These are phyloP conservation scores for Drosophila kuntzei DNA, from an alignment of 2,888 invertebrate species.

Conservation along the genomic window DNA sequence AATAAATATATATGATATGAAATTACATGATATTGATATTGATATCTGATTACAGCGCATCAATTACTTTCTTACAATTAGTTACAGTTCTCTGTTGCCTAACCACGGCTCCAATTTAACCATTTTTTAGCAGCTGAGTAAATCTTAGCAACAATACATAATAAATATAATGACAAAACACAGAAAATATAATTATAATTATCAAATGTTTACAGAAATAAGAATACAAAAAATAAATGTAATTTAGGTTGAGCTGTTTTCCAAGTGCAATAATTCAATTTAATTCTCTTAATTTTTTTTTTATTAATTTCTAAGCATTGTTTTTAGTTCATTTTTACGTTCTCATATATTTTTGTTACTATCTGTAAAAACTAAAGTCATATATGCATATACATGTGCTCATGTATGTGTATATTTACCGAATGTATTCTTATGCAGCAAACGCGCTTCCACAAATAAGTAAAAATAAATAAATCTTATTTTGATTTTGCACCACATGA, in stretches of 20 bases:
- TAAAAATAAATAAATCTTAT: constrained; percentile 9
- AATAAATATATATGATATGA: constrained; percentile 24
- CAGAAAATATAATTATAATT: constrained; percentile 12
- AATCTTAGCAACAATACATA: constrained; percentile 11
- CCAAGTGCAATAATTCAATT: constrained; percentile 56
- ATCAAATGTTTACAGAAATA: constrained; percentile 1
- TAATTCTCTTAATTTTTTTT: constrained; percentile 24
- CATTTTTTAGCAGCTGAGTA: constrained; percentile 25
- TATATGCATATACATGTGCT: constrained; percentile 9
- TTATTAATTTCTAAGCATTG: constrained; percentile 48
- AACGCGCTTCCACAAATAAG: constrained; percentile 46
- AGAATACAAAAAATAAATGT: constrained; percentile 10
- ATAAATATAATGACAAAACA: constrained; percentile 1
- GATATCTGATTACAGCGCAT: constrained; percentile 42
- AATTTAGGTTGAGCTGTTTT: constrained; percentile 45
- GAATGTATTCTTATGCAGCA: constrained; percentile 51
- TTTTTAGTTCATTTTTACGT: constrained; percentile 23
- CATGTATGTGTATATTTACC: constrained; percentile 20
- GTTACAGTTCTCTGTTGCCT: constrained; percentile 20
- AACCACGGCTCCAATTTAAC: constrained; percentile 21
- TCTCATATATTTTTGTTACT: constrained; percentile 37
- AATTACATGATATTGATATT: constrained; percentile 41
- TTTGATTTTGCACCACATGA: constrained; percentile 40
- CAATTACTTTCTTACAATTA: constrained; percentile 51
- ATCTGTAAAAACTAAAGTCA: constrained; percentile 43